These are phyloP conservation scores for Dissostichus mawsoni DNA, from an alignment of 2,113 vertebrate species.

Conservation along the genomic window DNA sequence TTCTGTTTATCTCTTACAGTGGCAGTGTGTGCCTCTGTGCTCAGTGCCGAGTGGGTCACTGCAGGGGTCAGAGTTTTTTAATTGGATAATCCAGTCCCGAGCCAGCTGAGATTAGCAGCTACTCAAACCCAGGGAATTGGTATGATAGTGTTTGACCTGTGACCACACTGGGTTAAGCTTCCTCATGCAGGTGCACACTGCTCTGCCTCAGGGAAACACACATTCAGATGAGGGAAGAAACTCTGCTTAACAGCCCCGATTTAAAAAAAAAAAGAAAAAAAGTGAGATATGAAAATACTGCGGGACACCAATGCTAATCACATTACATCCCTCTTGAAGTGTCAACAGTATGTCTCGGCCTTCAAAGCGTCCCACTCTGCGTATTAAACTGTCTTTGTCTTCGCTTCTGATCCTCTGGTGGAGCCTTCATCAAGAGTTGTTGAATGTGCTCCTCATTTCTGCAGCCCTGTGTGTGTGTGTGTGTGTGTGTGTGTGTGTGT, in stretches of 20 bases:
- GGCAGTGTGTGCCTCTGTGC: slow-evolving; percentile 28
- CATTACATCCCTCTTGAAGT: slow-evolving; percentile 29
- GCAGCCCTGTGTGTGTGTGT: slow-evolving; percentile 22
- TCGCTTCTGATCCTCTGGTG: slow-evolving; percentile 38
- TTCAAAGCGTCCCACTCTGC: slow-evolving; percentile 26
- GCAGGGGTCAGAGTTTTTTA: slow-evolving; percentile 64
- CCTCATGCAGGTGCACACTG: slow-evolving; percentile 28
- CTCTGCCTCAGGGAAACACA: slow-evolving; percentile 40
- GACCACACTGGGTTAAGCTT: slow-evolving; percentile 48
- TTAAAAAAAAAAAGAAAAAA: slow-evolving; percentile 28
- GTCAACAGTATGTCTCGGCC: slow-evolving; percentile 41
- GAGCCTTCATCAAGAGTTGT: slow-evolving; percentile 58
- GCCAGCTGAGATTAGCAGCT: slow-evolving; percentile 60
- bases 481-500: too few species aligned
- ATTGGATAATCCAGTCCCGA: slow-evolving; percentile 73
- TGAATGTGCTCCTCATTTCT: slow-evolving; percentile 66
- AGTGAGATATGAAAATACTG: slow-evolving; percentile 27
- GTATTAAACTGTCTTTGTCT: slow-evolving; percentile 56
- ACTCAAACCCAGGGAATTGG: slow-evolving; percentile 58
- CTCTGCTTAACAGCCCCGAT: slow-evolving; percentile 24
- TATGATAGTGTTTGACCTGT: slow-evolving; percentile 69
- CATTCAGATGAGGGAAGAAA: slow-evolving; percentile 24
- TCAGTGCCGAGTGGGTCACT: slow-evolving; percentile 49
- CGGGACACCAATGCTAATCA: slow-evolving; percentile 41
- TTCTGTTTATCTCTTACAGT: slow-evolving; percentile 32